Evolutionary conservation across 2,113 vertebrate genomes (phyloP).

Genomic region (Leptobrachium leishanense): DNA sequence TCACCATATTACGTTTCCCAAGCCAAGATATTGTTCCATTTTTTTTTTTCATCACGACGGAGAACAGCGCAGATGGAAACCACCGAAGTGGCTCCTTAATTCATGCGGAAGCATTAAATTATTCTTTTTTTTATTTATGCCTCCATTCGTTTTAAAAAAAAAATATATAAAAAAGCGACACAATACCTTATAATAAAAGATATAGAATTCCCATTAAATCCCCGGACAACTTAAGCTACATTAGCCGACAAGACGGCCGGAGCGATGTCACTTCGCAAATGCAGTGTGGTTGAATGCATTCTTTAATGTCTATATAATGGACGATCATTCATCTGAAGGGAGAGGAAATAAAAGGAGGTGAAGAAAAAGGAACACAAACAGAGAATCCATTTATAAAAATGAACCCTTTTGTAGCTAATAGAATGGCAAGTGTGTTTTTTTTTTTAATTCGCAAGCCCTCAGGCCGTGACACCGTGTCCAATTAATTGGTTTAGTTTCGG

Average conservation of each 20-base stretch:
- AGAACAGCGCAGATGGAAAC: background rate
- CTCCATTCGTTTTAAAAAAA: background rate
- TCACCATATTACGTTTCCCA: constrained; percentile 15
- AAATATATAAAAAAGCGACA: background rate
- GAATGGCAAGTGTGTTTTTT: background rate
- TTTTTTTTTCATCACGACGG: background rate
- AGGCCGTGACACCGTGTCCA: constrained; percentile 2
- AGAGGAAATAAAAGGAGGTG: background rate
- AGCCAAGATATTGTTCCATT: constrained; percentile 35
- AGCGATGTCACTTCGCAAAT: background rate
- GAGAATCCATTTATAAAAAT: background rate
- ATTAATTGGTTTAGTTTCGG: constrained; percentile 15
- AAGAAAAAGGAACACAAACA: background rate
- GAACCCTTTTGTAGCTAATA: background rate
- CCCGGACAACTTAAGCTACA: background rate
- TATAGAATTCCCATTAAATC: constrained; percentile 12
- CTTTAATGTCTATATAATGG: background rate
- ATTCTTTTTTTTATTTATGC: background rate
- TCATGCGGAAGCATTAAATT: background rate
- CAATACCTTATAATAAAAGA: background rate
- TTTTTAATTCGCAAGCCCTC: background rate
- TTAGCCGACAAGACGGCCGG: background rate
- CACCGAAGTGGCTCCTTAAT: background rate
- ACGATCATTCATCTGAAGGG: background rate
- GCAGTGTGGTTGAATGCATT: background rate